These are phyloP conservation scores for Chiloscyllium punctatum DNA, from an alignment of 2,797 vertebrate genomes.

Conservation along the genomic window DNA sequence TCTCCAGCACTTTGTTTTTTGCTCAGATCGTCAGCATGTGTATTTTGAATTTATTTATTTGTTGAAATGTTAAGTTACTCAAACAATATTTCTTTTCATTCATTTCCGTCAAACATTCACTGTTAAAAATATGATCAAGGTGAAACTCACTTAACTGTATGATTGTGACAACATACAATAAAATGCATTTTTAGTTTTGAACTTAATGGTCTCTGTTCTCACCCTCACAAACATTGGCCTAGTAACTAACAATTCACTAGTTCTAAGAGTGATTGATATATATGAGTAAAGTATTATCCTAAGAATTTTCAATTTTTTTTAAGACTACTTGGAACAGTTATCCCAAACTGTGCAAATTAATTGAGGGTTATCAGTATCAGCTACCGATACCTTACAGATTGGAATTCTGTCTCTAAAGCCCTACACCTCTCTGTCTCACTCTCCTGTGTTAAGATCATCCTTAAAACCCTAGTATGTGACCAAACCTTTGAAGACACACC, in stretches of 20 bases:
- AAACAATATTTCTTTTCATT: not conserved
- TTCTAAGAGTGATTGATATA: not conserved
- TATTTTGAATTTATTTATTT: too few relatives aligned
- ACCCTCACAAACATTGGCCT: not conserved
- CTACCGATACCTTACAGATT: not conserved
- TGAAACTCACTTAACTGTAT: constrained; percentile 6
- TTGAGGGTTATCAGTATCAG: not conserved
- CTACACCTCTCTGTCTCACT: not conserved
- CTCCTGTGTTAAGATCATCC: not conserved
- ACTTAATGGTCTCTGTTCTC: not conserved
- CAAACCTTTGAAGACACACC: too few relatives aligned
- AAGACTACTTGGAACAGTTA: not conserved
- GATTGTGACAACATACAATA: not conserved
- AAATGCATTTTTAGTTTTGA: not conserved
- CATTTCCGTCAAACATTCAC: not conserved
- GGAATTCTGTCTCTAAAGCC: not conserved
- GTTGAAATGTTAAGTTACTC: not conserved
- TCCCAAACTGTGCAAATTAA: not conserved
- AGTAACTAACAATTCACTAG: not conserved
- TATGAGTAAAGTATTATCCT: not conserved
- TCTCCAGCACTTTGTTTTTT: too few relatives aligned
- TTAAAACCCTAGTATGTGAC: not conserved
- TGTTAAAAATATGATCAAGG: not conserved
- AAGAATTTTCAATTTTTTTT: not conserved
- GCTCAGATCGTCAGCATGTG: too few relatives aligned